Evolutionary conservation across 2,888 invertebrate genomes (phyloP).

Genomic region (Lydus trimaculatus): DNA sequence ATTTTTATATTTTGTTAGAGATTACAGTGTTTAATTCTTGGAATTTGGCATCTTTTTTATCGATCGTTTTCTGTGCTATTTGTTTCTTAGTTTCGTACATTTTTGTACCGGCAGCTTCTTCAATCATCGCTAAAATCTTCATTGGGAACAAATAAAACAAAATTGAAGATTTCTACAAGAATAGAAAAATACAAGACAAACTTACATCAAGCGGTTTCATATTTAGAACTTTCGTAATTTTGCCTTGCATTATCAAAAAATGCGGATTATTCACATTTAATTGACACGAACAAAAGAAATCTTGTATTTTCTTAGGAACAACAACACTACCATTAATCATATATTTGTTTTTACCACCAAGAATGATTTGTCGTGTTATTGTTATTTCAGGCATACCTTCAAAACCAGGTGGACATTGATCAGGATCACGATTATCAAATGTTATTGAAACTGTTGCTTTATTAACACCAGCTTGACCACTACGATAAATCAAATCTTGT

Average conservation of each 20-base stretch:
- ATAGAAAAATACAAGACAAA: neutral
- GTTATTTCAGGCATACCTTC: slow-evolving; percentile 90
- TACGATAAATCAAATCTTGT: slow-evolving; percentile 97
- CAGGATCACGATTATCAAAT: slow-evolving; percentile 89
- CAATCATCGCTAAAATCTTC: slow-evolving; percentile 95
- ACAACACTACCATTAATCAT: slow-evolving; percentile 92
- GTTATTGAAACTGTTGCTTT: slow-evolving; percentile 95
- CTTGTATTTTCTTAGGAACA: slow-evolving; percentile 88
- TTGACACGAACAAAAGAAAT: slow-evolving; percentile 96
- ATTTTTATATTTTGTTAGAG: neutral
- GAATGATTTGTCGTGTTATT: slow-evolving; percentile 87
- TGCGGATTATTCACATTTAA: slow-evolving; percentile 99
- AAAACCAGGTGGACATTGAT: slow-evolving; percentile 88
- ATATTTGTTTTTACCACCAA: slow-evolving; percentile 92
- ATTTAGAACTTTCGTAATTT: slow-evolving; percentile 97
- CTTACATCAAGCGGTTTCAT: slow-evolving; percentile 96
- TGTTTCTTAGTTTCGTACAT: slow-evolving; percentile 96
- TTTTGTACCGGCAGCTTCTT: slow-evolving; percentile 97
- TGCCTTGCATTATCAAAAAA: slow-evolving; percentile 99
- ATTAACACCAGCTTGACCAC: slow-evolving; percentile 94
- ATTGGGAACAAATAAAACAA: neutral
- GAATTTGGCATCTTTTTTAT: slow-evolving; percentile 91
- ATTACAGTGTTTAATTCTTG: slow-evolving; percentile 81
- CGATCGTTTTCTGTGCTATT: slow-evolving; percentile 84
- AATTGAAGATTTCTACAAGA: neutral